Conservation (phyloP, 1,140 invertebrate species). For the Pseudobourletiella spinata region DNA sequence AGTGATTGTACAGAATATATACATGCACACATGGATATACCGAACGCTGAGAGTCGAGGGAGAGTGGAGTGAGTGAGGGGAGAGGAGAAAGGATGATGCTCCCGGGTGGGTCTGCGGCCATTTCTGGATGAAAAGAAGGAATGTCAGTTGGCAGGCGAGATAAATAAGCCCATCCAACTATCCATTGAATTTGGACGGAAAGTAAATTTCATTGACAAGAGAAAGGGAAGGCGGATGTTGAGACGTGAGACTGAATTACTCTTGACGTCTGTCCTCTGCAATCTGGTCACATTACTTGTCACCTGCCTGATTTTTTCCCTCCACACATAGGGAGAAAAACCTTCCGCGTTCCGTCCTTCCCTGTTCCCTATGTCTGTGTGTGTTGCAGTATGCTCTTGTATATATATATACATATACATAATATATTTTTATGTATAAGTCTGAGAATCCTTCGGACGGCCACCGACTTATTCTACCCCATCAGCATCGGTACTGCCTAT, state of each 20-base stretch:
- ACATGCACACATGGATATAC: too few relatives aligned
- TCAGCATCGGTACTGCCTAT: too few relatives aligned
- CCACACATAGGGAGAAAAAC: too few relatives aligned
- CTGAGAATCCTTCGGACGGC: too few relatives aligned
- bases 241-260: constrained; percentile 16
- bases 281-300: constrained; percentile 23
- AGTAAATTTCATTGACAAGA: constrained; percentile 15
- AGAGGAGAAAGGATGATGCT: neutral
- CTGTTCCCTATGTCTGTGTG: neutral
- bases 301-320: constrained; percentile 21
- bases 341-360: neutral
- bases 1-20: too few relatives aligned
- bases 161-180: neutral
- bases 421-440: too few relatives aligned
- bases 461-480: too few relatives aligned
- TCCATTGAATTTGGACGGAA: neutral
- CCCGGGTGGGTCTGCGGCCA: too few relatives aligned
- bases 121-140: neutral
- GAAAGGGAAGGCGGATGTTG: constrained; percentile 14
- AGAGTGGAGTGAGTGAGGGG: neutral
- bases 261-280: constrained; percentile 18
- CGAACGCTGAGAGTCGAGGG: neutral
- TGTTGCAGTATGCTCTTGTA: too few relatives aligned
- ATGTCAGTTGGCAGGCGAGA: neutral
- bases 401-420: neutral